Base-by-base conservation (phyloP, 2,797 vertebrate genomes). In the Kryptolebias ocellatus region DNA sequence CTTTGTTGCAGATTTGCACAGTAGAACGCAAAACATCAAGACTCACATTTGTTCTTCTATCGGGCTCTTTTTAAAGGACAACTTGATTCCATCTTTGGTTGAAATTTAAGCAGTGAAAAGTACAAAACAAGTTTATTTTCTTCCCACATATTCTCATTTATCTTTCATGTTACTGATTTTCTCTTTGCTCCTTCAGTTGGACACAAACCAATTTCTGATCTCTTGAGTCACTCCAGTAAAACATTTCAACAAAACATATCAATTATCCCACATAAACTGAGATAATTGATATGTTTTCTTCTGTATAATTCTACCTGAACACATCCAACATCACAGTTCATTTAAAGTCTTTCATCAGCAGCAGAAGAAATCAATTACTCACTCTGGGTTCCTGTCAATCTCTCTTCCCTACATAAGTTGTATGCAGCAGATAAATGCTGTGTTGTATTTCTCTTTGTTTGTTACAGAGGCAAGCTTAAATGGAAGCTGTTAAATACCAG, bases 401-500 rank as follows among this genome's bases (percentile, higher is more conserved):
- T n/a, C 45, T 55, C 54, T 54, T 51, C 65, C 16, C 74, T n/a
- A 64, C 60, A 62, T 59, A 49, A 79, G 31, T 78, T 75, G 79
- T 63, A 78, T 29, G 46, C 56, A 66, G 56, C 4, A 2, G 49
- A 18, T 34, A 10, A 71, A 55, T 0, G 16, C 27, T 4, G 12
- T 50, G 46, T 51, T 70, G n/a, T 70, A 64, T 78, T 81, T 72
- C 75, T 83, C 49, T 72, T 64, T 28, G 50, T 12, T 55, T 47
- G 44, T 61, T 76, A 46, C 20, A 64, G 74, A 79, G 65, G 31
- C n/a, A 2, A 37, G 42, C 28, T 70, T 72, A 66, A 78, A 60
- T 76, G 74, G 76, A 60, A 67, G 61, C 34, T 77, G 69, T 80
- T 79, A 78, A 84, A 78, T 82, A 60, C 65, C 53, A 78, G 61